Conservation (phyloP, 1,140 invertebrate genomes). For the Zaprionus davidi region DNA sequence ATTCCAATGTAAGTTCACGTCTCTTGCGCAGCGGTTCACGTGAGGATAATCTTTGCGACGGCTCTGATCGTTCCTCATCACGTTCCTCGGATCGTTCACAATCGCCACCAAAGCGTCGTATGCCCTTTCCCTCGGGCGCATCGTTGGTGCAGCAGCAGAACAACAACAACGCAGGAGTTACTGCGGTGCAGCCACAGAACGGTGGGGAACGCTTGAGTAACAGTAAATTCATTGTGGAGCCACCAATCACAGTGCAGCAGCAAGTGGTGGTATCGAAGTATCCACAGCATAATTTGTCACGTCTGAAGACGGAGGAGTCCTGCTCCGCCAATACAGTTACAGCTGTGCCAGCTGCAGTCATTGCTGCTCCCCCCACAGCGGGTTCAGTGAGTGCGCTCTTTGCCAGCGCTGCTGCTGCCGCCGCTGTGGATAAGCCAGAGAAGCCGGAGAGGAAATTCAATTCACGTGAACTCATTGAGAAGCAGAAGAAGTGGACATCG, state of each 20-base stretch:
- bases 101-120: constrained; percentile 80
- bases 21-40: constrained; percentile 76
- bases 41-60: constrained; percentile 80
- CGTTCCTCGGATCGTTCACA: constrained; percentile 80
- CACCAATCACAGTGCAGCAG: constrained; percentile 9
- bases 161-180: constrained; percentile 44
- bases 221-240: constrained; percentile 75
- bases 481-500: constrained; percentile 95
- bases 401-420: constrained; percentile 25
- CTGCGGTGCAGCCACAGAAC: constrained; percentile 34
- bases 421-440: constrained; percentile 86
- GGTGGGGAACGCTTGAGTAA: constrained; percentile 60
- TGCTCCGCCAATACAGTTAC: not conserved
- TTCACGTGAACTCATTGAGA: constrained; percentile 93
- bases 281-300: constrained; percentile 74
- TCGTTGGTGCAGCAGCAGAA: constrained; percentile 70
- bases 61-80: constrained; percentile 76
- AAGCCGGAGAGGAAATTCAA: constrained; percentile 93
- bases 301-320: constrained; percentile 84
- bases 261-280: constrained; percentile 37
- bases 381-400: constrained; percentile 70
- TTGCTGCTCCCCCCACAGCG: not conserved
- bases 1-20: constrained; percentile 84
- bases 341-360: not conserved
- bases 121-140: constrained; percentile 75